Base-by-base conservation (phyloP, 2,888 invertebrate genomes). In the Pterobdella sp. region DNA sequence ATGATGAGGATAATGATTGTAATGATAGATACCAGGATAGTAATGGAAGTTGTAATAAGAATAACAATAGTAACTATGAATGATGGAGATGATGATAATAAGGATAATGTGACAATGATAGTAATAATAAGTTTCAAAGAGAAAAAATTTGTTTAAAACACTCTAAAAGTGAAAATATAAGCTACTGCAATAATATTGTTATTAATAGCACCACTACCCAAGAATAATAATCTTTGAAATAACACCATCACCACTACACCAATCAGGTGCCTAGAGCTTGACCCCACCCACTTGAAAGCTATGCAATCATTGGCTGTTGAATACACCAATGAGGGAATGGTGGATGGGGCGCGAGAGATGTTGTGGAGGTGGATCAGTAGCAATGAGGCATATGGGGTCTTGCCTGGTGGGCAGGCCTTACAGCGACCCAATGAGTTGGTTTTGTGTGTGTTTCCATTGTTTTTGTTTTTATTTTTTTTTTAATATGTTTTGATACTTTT, bases 261-360 rank as follows among this genome's bases (percentile, higher is more conserved):
- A 29, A n/a, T 63, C 78, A 84, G 84, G 77, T 93, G 94, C 74
- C 82, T 94, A 68, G 87, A 88, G 74, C 82, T 96, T 72, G 89
- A 92, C 75, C 90, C 93, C 0, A 86, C 87, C 14, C 93, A 94
- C 83, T 85, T 90, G 68, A 88, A 88, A 76, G 95, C 93, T 0
- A 87, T 94, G 72, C 91, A 96, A 88, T 89, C 92, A 0, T 85
- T 97, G 72, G 93, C 95, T 49, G 93, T 94, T 29, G 92, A 93
- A 78, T 94, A 93, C 80, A 94, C 97, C 4, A 98, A 98, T 85
- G 98, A 98, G 86, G 92, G 91, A 76, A 89, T 92, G 83, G 91
- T 93, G 78, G 90, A 90, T 80, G 91, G 91, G 84, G 96, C 97
- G 1, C 91, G 93, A 78, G 87, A 89, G 77, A 89, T 91, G 75